Conservation (phyloP, 1,140 invertebrate species). For the Danaus melanippus region DNA sequence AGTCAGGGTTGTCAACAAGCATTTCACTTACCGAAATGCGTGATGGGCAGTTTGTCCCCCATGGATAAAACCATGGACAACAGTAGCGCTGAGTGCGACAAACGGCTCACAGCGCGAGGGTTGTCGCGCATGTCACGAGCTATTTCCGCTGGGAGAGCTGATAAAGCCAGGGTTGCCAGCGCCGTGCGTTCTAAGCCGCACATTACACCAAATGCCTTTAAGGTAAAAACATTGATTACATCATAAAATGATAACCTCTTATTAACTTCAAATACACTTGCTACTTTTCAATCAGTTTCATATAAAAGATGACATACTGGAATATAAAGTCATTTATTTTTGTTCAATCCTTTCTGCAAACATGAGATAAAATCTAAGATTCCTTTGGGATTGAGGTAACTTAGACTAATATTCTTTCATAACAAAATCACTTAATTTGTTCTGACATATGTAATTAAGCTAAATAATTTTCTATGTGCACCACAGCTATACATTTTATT, state of each 20-base stretch:
- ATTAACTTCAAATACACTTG: neutral
- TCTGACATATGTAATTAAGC: no score
- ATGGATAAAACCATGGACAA: conserved; percentile 90
- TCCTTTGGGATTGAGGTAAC: no score
- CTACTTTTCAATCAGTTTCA: no score
- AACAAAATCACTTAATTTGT: no score
- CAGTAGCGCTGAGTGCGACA: conserved; percentile 83
- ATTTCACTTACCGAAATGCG: conserved; percentile 79
- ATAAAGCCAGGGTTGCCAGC: conserved; percentile 86
- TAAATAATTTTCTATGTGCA: no score
- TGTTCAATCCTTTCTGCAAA: no score
- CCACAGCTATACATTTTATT: no score
- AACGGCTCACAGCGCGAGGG: conserved; percentile 78
- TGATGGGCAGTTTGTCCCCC: conserved; percentile 88
- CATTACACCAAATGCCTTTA: conserved; percentile 87
- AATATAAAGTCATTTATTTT: no score
- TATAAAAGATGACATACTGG: no score
- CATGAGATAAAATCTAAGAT: no score
- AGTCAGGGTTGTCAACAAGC: neutral
- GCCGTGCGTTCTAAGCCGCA: conserved; percentile 86
- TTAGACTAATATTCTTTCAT: no score
- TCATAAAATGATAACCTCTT: neutral
- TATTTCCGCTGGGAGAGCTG: conserved; percentile 89
- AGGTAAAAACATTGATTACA: conserved; percentile 8
- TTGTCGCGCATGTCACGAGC: conserved; percentile 85